A percentile compares a stretch with the other conserved stretches of the same genome.
Evolutionary conservation across 1,140 invertebrate species (phyloP).

Genomic region (Zaprionus nigranus): DNA sequence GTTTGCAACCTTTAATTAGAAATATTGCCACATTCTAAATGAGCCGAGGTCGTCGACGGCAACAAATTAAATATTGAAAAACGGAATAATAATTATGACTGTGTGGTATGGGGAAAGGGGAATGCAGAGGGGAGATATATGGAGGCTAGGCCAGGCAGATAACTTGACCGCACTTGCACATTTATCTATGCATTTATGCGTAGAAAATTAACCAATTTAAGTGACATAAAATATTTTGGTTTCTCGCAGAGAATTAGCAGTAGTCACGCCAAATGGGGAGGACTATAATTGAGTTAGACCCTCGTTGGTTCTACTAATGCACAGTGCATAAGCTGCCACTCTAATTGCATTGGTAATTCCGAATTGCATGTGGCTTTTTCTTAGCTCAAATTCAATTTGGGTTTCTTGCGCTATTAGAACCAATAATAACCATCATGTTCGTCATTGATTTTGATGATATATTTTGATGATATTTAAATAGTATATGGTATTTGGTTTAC

Average conservation of each 20-base stretch:
- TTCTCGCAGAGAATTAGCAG: background rate
- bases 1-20: slow-evolving; percentile 81
- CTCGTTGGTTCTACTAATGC: background rate
- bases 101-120: background rate
- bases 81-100: slow-evolving; percentile 73
- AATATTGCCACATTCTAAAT: slow-evolving; percentile 79
- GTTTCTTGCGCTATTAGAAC: too few species aligned
- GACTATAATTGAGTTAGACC: background rate
- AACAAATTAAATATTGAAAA: slow-evolving; percentile 80
- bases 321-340: background rate
- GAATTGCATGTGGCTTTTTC: slow-evolving; percentile 3
- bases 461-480: background rate
- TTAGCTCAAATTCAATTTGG: background rate
- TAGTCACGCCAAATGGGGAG: background rate
- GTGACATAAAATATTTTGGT: slow-evolving; percentile 68
- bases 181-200: slow-evolving; percentile 74
- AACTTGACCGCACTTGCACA: slow-evolving; percentile 52
- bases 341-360: slow-evolving; percentile 1
- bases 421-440: too few species aligned
- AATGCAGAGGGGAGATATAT: slow-evolving; percentile 7
- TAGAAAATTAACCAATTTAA: slow-evolving; percentile 77
- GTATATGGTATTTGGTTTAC: too few species aligned
- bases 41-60: slow-evolving; percentile 41
- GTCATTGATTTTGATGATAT: background rate
- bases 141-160: slow-evolving; percentile 18